phyloP scores from a whole-genome alignment of 2,888 invertebrate genomes.

The Hymenopus coronatus region DNA sequence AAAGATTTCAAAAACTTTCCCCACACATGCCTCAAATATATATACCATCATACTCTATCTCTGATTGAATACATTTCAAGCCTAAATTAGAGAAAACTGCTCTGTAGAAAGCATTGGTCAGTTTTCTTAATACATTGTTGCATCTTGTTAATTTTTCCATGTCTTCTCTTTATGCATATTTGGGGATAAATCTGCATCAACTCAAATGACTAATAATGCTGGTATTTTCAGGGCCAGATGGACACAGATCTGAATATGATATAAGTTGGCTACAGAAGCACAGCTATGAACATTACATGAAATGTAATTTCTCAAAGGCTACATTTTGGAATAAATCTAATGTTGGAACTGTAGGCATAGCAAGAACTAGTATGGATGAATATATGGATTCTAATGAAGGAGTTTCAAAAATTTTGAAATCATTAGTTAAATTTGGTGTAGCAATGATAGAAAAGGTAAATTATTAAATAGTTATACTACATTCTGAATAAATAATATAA shows the following conservation, averaged over 20 bases:
- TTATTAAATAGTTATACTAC: background rate
- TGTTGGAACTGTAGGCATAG: constrained; percentile 43
- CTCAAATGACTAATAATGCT: background rate
- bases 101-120: too few species aligned
- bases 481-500: too few species aligned
- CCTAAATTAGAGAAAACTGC: too few species aligned
- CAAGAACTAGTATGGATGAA: constrained; percentile 40
- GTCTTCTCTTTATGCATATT: too few species aligned
- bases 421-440: constrained; percentile 55
- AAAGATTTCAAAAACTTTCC: too few species aligned
- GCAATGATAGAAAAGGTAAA: constrained; percentile 37
- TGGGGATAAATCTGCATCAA: too few species aligned
- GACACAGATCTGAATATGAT: constrained; percentile 54
- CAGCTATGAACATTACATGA: constrained; percentile 36
- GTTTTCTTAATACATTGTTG: too few species aligned
- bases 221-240: constrained; percentile 54
- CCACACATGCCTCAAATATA: too few species aligned
- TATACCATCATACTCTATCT: too few species aligned
- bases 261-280: constrained; percentile 50
- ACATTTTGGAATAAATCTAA: constrained; percentile 52
- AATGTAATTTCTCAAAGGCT: constrained; percentile 38
- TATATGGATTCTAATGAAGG: constrained; percentile 51
- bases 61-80: too few species aligned
- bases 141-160: too few species aligned
- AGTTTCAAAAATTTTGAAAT: constrained; percentile 51